Evolutionary conservation across 2,797 vertebrate genomes (phyloP).

Genomic region (Phrynocephalus vlangalii): DNA sequence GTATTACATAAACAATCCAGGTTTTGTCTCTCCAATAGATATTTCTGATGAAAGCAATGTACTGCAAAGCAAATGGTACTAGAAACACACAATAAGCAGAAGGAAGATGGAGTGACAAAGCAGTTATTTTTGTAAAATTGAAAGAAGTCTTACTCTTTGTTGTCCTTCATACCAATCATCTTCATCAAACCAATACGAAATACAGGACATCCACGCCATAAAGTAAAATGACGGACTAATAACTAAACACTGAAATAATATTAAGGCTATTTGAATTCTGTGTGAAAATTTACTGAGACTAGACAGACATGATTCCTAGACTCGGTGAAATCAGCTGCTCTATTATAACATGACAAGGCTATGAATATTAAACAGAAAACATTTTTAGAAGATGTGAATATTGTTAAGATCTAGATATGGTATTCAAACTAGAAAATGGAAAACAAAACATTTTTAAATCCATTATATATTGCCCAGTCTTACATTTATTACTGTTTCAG

Average conservation of each 20-base stretch:
- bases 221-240: slow-evolving; percentile 47
- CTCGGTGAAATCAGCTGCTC: slow-evolving; percentile 28
- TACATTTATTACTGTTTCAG: slow-evolving; percentile 29
- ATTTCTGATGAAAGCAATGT: slow-evolving; percentile 38
- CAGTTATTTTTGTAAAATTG: slow-evolving; percentile 40
- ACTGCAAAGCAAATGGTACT: slow-evolving; percentile 16
- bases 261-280: slow-evolving; percentile 52
- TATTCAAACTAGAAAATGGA: slow-evolving; percentile 47
- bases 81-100: slow-evolving; percentile 34
- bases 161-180: slow-evolving; percentile 84
- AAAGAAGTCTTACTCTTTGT: slow-evolving; percentile 77
- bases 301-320: slow-evolving; percentile 41
- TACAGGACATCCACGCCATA: slow-evolving; percentile 80
- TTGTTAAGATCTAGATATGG: not conserved
- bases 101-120: slow-evolving; percentile 54
- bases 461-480: not conserved
- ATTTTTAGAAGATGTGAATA: slow-evolving; percentile 30
- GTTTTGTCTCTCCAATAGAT: slow-evolving; percentile 45
- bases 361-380: slow-evolving; percentile 41
- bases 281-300: slow-evolving; percentile 53
- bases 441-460: slow-evolving; percentile 29
- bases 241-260: slow-evolving; percentile 57
- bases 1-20: slow-evolving; percentile 32
- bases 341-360: slow-evolving; percentile 1
- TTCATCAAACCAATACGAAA: slow-evolving; percentile 82